Conservation (phyloP, 2,113 vertebrate genomes). For the Xiphias gladius region DNA sequence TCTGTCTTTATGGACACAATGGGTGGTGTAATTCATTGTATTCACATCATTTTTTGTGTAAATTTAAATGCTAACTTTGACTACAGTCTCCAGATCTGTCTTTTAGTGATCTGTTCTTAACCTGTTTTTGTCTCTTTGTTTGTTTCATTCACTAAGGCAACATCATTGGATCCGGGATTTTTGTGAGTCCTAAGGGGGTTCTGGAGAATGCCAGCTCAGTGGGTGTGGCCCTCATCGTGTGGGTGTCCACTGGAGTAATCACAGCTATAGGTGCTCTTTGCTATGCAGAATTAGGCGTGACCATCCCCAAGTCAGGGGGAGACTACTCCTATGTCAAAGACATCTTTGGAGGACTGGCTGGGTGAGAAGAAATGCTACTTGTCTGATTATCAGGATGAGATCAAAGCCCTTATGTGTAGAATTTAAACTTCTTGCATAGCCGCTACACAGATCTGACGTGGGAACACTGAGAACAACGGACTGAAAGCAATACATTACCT, state of each 20-base stretch:
- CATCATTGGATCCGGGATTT: conserved; percentile 90
- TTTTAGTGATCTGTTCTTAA: neutral
- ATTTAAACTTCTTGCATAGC: too few species aligned
- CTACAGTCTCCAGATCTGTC: neutral
- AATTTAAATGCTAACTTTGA: neutral
- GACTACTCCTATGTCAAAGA: conserved; percentile 91
- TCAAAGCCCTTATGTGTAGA: too few species aligned
- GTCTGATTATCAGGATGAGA: neutral
- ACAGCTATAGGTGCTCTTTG: conserved; percentile 89
- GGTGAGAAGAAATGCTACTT: conserved; percentile 77
- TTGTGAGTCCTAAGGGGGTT: conserved; percentile 90
- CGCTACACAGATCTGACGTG: too few species aligned
- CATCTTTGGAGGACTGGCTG: conserved; percentile 89
- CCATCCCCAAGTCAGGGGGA: conserved; percentile 91
- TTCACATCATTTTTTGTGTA: neutral
- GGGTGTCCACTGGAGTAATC: conserved; percentile 86
- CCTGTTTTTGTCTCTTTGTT: neutral
- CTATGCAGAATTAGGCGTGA: conserved; percentile 90
- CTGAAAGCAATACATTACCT: too few species aligned
- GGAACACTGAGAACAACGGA: too few species aligned
- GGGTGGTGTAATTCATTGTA: neutral
- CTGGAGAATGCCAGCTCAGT: conserved; percentile 88
- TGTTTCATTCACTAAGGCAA: conserved; percentile 79
- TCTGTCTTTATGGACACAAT: neutral
- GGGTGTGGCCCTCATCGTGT: conserved; percentile 87